phyloP scores from a whole-genome alignment of 2,888 invertebrate species.

The Mesochorus sp. region DNA sequence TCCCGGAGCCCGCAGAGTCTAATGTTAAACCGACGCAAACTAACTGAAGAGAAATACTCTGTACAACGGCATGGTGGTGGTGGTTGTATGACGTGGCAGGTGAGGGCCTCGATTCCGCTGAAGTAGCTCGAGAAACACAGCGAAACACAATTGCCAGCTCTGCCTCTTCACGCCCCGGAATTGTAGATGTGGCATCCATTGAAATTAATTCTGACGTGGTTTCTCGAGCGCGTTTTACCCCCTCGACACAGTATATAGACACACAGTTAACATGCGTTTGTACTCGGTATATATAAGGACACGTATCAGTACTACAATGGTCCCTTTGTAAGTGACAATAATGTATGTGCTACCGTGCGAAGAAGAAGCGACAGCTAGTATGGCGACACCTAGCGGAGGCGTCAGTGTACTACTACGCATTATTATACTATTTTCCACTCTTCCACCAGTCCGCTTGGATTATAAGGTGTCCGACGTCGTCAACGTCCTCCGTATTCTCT shows the following conservation, averaged over 20 bases:
- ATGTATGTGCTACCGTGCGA: not conserved
- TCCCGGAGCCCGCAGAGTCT: no score
- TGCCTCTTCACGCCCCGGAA: not conserved
- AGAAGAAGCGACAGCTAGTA: not conserved
- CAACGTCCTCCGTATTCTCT: not conserved
- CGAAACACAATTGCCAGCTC: slow-evolving; percentile 25
- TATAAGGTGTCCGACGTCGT: slow-evolving; percentile 32
- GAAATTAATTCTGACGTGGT: slow-evolving; percentile 50
- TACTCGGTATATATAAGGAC: not conserved
- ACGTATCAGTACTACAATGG: slow-evolving; percentile 14
- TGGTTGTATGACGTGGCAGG: not conserved
- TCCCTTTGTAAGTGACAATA: slow-evolving; percentile 1
- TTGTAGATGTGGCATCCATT: slow-evolving; percentile 46
- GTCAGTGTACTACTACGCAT: slow-evolving; percentile 25
- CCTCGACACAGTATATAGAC: not conserved
- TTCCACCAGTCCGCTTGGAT: slow-evolving; percentile 9
- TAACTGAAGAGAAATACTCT: no score
- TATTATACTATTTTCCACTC: slow-evolving; percentile 29
- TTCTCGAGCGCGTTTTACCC: slow-evolving; percentile 1
- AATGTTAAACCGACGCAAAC: no score
- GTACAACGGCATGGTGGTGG: not conserved
- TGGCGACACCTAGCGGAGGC: no score
- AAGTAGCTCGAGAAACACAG: slow-evolving; percentile 15
- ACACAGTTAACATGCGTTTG: not conserved
- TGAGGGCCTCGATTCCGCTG: not conserved